These are phyloP conservation scores for Zhuqinia jingwanae DNA, from an alignment of 2,888 invertebrate species.

Conservation along the genomic window DNA sequence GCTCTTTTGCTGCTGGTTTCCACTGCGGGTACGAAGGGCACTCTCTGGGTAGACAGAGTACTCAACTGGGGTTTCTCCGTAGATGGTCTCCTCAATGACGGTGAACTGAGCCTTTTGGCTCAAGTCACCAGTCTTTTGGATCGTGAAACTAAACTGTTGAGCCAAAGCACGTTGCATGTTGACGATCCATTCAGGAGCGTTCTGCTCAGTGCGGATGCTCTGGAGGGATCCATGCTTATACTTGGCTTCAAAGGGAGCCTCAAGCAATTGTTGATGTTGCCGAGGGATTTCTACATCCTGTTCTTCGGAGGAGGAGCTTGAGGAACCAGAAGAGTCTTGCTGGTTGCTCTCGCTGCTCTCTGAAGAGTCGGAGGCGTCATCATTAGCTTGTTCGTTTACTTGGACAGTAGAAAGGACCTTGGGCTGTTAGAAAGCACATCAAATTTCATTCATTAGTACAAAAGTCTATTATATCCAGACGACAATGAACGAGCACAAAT, in stretches of 20 bases:
- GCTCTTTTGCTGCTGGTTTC: slow-evolving; percentile 9
- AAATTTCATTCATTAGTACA: background rate
- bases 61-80: slow-evolving; percentile 51
- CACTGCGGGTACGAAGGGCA: background rate
- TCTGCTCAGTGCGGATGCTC: slow-evolving; percentile 52
- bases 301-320: slow-evolving; percentile 32
- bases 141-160: slow-evolving; percentile 51
- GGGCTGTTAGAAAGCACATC: slow-evolving; percentile 31
- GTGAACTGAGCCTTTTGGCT: slow-evolving; percentile 29
- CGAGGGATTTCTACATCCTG: slow-evolving; percentile 32
- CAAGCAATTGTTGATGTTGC: slow-evolving; percentile 40
- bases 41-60: slow-evolving; percentile 51
- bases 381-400: slow-evolving; percentile 55
- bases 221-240: slow-evolving; percentile 52
- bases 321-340: slow-evolving; percentile 46
- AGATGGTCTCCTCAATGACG: slow-evolving; percentile 60
- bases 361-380: slow-evolving; percentile 50
- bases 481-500: too few relatives aligned
- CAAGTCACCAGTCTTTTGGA: slow-evolving; percentile 51
- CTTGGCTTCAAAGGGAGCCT: slow-evolving; percentile 57
- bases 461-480: background rate
- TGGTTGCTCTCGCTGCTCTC: slow-evolving; percentile 63
- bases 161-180: slow-evolving; percentile 69
- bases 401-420: slow-evolving; percentile 22
- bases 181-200: slow-evolving; percentile 59